These are phyloP conservation scores for Pecten maximus DNA, from an alignment of 2,888 invertebrate species.

Conservation along the genomic window DNA sequence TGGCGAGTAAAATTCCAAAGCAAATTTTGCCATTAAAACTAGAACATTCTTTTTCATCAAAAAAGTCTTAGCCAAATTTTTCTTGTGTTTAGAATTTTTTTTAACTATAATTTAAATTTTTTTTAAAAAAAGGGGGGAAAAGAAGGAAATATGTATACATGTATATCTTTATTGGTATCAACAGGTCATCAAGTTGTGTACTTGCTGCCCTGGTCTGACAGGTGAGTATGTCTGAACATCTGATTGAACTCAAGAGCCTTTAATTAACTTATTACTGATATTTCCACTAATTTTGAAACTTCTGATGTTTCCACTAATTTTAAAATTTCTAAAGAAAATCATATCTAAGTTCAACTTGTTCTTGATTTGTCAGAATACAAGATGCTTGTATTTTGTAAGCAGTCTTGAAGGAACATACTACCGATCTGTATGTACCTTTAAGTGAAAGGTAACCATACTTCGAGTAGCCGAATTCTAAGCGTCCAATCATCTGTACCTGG, in stretches of 20 bases:
- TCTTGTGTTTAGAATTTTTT: too few species aligned
- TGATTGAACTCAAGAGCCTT: too few species aligned
- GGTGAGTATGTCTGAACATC: background rate
- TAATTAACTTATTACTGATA: background rate
- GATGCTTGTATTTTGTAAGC: too few species aligned
- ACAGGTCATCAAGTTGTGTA: background rate
- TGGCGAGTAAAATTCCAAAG: too few species aligned
- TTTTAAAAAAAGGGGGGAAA: too few species aligned
- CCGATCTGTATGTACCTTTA: too few species aligned
- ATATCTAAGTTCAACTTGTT: background rate
- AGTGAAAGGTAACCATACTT: background rate
- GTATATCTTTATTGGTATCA: background rate
- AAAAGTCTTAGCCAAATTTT: too few species aligned
- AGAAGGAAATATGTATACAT: too few species aligned
- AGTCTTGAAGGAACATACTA: too few species aligned
- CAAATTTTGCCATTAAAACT: too few species aligned
- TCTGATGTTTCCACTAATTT: background rate
- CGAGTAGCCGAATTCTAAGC: background rate
- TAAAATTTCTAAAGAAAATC: background rate
- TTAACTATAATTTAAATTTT: too few species aligned
- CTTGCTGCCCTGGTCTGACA: background rate
- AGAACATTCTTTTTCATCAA: too few species aligned
- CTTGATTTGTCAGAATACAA: background rate
- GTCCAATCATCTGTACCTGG: background rate
- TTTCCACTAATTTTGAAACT: background rate